Conservation (phyloP, 2,797 vertebrate genomes). For the Sparus aurata region DNA sequence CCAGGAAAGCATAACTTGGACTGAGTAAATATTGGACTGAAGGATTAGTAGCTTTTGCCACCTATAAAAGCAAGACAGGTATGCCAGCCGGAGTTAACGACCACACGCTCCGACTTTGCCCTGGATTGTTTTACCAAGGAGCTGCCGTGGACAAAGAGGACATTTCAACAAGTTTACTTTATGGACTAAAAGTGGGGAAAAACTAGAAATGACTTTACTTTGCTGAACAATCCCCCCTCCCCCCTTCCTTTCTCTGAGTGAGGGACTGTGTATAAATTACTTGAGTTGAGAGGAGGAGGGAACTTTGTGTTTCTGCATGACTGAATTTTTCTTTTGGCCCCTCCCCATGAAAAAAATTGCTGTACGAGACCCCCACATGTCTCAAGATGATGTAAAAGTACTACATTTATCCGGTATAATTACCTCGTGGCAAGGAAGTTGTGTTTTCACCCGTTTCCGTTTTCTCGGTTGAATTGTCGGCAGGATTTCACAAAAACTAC, state of each 20-base stretch:
- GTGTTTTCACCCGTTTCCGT: too few species aligned
- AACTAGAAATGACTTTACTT: slow-evolving; percentile 67
- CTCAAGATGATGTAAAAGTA: not conserved
- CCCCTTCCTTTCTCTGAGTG: slow-evolving; percentile 57
- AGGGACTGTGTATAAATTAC: slow-evolving; percentile 34
- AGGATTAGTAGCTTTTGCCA: slow-evolving; percentile 84
- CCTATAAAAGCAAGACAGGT: slow-evolving; percentile 82
- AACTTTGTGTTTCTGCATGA: slow-evolving; percentile 14
- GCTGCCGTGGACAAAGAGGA: slow-evolving; percentile 73
- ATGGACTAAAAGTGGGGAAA: slow-evolving; percentile 61
- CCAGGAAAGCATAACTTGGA: slow-evolving; percentile 84
- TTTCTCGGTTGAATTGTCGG: too few species aligned
- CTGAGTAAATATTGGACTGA: slow-evolving; percentile 82
- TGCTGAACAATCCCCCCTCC: slow-evolving; percentile 51
- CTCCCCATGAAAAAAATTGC: not conserved
- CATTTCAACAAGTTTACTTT: slow-evolving; percentile 79
- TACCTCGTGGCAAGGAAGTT: too few species aligned
- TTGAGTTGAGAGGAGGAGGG: not conserved
- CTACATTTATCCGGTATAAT: not conserved
- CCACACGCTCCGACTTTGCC: slow-evolving; percentile 71
- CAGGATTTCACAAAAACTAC: too few species aligned
- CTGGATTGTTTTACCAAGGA: slow-evolving; percentile 76
- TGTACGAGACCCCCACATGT: not conserved
- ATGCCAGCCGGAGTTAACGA: slow-evolving; percentile 75
- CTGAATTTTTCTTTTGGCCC: slow-evolving; percentile 1